Conservation (phyloP, 2,113 vertebrate genomes). For the Oryzias woworae region DNA sequence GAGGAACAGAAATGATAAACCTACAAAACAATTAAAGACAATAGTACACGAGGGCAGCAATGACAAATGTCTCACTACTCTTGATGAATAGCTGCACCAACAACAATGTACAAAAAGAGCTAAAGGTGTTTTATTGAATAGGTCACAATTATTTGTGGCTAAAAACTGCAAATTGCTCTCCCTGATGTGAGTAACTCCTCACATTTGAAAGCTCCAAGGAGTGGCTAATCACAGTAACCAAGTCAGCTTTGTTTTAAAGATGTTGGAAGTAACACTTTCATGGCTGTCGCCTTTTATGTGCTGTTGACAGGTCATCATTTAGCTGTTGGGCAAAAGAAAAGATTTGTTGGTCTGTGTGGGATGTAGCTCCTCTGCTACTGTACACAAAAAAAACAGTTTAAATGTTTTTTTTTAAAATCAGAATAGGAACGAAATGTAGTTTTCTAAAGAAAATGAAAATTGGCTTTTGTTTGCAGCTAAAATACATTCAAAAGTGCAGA, state of each 20-base stretch:
- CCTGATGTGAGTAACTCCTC: not conserved
- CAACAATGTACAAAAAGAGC: no score
- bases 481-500: no score
- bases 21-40: not conserved
- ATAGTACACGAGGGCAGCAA: not conserved
- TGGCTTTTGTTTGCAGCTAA: no score
- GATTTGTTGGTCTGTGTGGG: constrained; percentile 1
- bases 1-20: not conserved
- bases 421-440: no score
- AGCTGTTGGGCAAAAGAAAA: constrained; percentile 9
- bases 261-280: not conserved
- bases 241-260: not conserved
- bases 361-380: not conserved
- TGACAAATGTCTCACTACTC: no score
- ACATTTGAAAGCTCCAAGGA: not conserved
- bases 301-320: constrained; percentile 18
- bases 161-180: constrained; percentile 10
- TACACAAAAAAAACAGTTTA: not conserved
- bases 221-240: not conserved
- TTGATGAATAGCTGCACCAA: no score
- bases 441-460: no score
- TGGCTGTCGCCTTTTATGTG: constrained; percentile 10
- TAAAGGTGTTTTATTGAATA: no score
- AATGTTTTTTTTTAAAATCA: constrained; percentile 1
- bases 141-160: no score